Percentiles rank a stretch among this genome's conserved stretches.
phyloP scores from a whole-genome alignment of 2,113 vertebrate genomes.

The Phainopepla nitens region DNA sequence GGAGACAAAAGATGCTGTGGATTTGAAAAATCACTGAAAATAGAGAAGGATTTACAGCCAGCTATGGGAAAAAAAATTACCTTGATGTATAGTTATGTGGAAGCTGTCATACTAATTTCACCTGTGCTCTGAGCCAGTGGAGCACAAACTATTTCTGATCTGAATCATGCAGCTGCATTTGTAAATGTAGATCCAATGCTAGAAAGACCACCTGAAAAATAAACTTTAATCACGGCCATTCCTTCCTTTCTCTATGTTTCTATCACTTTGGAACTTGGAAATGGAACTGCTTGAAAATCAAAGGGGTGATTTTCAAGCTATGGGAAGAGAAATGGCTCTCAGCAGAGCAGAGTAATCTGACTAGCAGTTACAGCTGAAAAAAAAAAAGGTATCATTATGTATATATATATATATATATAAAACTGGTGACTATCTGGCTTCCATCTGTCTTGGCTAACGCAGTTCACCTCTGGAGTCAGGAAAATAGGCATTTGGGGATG shows the following conservation, averaged over 20 bases:
- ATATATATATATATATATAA: neutral
- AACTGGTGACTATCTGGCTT: neutral
- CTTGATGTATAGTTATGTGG: neutral
- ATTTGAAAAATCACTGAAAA: neutral
- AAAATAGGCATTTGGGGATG: neutral
- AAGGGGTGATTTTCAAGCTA: neutral
- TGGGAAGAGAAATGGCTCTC: neutral
- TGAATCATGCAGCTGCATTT: neutral
- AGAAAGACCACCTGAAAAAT: neutral
- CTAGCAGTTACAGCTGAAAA: neutral
- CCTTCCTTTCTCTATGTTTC: neutral
- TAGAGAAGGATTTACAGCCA: neutral
- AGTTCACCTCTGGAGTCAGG: neutral
- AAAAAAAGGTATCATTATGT: no score
- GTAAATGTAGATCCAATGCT: neutral
- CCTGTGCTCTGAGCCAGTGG: neutral
- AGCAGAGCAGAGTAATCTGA: neutral
- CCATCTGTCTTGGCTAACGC: neutral
- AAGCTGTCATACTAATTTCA: neutral
- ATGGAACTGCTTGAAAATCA: neutral
- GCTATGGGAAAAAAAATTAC: neutral
- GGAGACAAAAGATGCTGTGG: neutral
- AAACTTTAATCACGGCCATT: neutral
- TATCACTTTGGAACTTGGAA: neutral
- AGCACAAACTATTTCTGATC: neutral